A percentile compares a stretch with the other conserved stretches of the same genome.
Evolutionary conservation across 2,797 vertebrate genomes (phyloP).

Genomic region (Gallinago nigripennis): DNA sequence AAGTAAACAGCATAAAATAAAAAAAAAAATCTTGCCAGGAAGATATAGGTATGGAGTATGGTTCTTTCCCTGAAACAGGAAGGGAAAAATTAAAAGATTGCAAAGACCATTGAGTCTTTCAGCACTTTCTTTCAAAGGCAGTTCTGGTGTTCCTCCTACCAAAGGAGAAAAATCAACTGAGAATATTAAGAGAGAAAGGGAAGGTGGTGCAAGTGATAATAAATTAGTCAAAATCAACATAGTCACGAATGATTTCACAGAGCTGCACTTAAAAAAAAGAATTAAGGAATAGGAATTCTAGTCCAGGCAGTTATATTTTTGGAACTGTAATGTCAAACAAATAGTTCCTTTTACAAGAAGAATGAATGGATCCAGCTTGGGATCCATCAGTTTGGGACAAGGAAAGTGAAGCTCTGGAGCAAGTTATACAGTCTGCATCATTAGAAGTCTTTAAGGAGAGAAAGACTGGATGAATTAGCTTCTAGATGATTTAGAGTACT

Average conservation of each 20-base stretch:
- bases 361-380: background rate
- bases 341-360: background rate
- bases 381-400: background rate
- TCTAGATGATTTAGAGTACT: background rate
- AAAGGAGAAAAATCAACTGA: constrained; percentile 1
- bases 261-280: background rate
- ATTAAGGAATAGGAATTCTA: constrained; percentile 1
- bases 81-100: background rate
- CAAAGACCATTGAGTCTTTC: background rate
- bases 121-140: constrained; percentile 21
- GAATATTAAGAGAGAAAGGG: background rate
- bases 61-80: background rate
- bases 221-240: constrained; percentile 38
- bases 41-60: background rate
- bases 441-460: background rate
- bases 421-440: background rate
- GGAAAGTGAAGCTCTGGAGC: background rate
- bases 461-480: background rate
- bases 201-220: constrained; percentile 41
- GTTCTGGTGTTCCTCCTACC: background rate
- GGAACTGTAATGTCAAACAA: background rate
- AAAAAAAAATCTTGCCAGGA: background rate
- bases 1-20: background rate
- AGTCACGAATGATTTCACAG: constrained; percentile 48
- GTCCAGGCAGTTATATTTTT: constrained; percentile 27